Percentiles rank a stretch among this genome's conserved stretches.
phyloP scores from a whole-genome alignment of 2,888 invertebrate species.

The Drosophila borborema region DNA sequence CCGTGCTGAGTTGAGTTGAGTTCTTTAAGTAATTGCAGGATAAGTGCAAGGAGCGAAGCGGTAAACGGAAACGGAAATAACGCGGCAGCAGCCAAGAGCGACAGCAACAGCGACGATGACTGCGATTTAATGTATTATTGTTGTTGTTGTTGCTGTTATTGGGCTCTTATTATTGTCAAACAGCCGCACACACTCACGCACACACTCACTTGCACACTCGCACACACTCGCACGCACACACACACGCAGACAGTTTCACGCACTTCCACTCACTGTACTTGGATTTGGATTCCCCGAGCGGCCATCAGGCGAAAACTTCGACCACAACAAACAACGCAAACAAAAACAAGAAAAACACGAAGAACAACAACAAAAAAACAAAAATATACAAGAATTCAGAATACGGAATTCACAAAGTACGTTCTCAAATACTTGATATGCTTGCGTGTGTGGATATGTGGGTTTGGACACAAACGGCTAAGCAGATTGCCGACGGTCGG shows the following conservation, averaged over 20 bases:
- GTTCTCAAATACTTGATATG: constrained; percentile 6
- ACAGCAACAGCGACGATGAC: background rate
- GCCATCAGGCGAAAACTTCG: constrained; percentile 45
- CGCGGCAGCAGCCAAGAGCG: constrained; percentile 36
- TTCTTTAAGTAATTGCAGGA: constrained; percentile 46
- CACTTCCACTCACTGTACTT: constrained; percentile 22
- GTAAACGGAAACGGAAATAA: constrained; percentile 56
- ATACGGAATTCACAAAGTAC: constrained; percentile 8
- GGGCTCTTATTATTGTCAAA: constrained; percentile 13
- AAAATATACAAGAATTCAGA: background rate
- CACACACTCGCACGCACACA: background rate
- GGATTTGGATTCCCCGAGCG: constrained; percentile 42
- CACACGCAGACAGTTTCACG: background rate
- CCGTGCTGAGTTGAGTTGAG: constrained; percentile 1
- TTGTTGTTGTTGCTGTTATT: background rate
- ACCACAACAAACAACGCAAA: constrained; percentile 43
- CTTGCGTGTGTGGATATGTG: background rate
- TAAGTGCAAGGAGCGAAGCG: constrained; percentile 31
- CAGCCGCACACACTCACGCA: background rate
- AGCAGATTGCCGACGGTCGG: constrained; percentile 21
- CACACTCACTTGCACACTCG: background rate
- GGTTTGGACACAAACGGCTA: background rate
- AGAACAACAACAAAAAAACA: background rate
- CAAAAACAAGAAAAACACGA: constrained; percentile 38
- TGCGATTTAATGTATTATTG: constrained; percentile 7